These are phyloP conservation scores for Panzeria rudis DNA, from an alignment of 2,888 invertebrate genomes.

Conservation along the genomic window DNA sequence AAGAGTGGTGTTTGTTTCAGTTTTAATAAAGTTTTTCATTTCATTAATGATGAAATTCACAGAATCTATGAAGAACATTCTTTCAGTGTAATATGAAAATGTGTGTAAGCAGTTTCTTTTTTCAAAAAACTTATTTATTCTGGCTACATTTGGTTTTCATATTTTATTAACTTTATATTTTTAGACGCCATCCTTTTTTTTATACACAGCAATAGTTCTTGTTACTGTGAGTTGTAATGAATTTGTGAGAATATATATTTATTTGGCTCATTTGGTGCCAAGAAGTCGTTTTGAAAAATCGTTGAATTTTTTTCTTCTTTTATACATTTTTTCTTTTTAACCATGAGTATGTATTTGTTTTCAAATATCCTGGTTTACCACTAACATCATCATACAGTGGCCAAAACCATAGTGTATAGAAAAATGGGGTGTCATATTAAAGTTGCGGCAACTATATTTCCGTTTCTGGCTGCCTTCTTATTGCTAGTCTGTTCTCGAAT, in stretches of 20 bases:
- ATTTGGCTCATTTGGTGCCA: constrained; percentile 63
- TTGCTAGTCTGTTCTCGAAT: too few species aligned
- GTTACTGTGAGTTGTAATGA: background rate
- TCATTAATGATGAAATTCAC: too few species aligned
- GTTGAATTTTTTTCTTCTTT: constrained; percentile 5
- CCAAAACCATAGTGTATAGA: constrained; percentile 10
- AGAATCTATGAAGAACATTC: too few species aligned
- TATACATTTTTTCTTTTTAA: background rate
- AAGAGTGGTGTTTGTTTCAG: too few species aligned
- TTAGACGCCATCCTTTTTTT: background rate
- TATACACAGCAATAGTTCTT: background rate
- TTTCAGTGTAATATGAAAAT: too few species aligned
- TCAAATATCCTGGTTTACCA: constrained; percentile 21
- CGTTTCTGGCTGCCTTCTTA: background rate
- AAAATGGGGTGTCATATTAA: constrained; percentile 26
- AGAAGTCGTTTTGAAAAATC: constrained; percentile 64
- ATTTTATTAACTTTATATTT: constrained; percentile 1
- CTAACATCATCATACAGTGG: background rate
- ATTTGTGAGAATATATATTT: constrained; percentile 25
- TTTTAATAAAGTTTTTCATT: too few species aligned
- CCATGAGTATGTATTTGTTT: constrained; percentile 17
- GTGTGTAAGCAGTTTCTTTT: too few species aligned
- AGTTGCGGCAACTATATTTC: constrained; percentile 2
- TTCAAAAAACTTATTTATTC: background rate
- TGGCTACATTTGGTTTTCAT: background rate